phyloP scores from a whole-genome alignment of 2,113 vertebrate species.

The Elanoides forficatus region DNA sequence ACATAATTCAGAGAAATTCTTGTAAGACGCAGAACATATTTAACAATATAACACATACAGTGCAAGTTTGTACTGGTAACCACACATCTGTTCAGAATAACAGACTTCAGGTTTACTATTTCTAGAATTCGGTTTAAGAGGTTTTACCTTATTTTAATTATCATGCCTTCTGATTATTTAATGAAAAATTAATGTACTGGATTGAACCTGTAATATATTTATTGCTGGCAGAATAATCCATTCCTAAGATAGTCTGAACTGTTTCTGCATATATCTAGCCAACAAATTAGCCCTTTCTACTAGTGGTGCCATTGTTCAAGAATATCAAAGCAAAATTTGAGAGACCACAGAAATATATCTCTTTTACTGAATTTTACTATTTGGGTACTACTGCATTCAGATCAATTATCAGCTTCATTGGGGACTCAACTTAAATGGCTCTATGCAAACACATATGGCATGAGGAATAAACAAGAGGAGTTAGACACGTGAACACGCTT shows the following conservation, averaged over 20 bases:
- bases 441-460: too few species aligned
- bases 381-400: neutral
- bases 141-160: neutral
- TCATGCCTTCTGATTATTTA: neutral
- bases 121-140: neutral
- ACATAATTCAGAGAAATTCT: neutral
- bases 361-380: neutral
- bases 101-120: neutral
- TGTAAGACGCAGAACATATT: neutral
- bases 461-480: too few species aligned
- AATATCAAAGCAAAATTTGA: neutral
- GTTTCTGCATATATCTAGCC: neutral
- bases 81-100: neutral
- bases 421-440: too few species aligned
- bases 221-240: neutral
- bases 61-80: neutral
- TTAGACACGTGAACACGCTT: too few species aligned
- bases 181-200: neutral
- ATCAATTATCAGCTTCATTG: neutral
- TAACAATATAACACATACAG: neutral
- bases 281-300: neutral
- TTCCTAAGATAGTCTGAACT: neutral
- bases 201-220: neutral
- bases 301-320: neutral
- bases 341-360: neutral